These are phyloP conservation scores for Phania funesta DNA, from an alignment of 2,888 invertebrate genomes.

Conservation along the genomic window DNA sequence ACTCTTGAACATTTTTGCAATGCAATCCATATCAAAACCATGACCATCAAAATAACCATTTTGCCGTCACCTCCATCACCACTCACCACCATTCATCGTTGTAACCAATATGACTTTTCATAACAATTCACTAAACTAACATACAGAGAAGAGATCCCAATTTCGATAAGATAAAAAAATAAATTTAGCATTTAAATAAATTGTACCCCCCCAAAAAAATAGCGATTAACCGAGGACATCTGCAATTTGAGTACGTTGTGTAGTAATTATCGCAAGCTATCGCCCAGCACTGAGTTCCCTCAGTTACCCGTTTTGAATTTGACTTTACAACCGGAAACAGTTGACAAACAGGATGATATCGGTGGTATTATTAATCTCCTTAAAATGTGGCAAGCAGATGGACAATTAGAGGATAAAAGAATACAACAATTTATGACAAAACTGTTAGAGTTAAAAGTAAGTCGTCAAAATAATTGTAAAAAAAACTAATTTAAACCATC, in stretches of 20 bases:
- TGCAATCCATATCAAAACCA: conserved; percentile 22
- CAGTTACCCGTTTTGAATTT: conserved; percentile 69
- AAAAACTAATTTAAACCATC: background rate
- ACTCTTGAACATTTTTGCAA: conserved; percentile 7
- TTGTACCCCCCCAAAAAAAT: conserved; percentile 51
- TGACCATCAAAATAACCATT: conserved; percentile 34
- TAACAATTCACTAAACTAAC: conserved; percentile 23
- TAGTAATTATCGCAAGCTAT: conserved; percentile 78
- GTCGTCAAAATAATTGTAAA: conserved; percentile 14
- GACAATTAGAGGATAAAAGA: conserved; percentile 73
- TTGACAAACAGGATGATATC: conserved; percentile 68
- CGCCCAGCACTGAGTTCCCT: conserved; percentile 75
- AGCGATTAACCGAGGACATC: conserved; percentile 83
- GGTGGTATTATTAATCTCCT: conserved; percentile 74
- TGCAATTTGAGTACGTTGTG: conserved; percentile 83
- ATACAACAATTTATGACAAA: conserved; percentile 70
- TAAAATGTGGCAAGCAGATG: conserved; percentile 76
- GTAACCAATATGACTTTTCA: conserved; percentile 14
- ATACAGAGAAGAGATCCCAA: conserved; percentile 36
- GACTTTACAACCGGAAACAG: conserved; percentile 64
- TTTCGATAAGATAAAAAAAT: conserved; percentile 48
- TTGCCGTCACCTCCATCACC: conserved; percentile 6
- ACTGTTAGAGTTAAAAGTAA: conserved; percentile 58
- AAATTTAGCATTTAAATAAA: conserved; percentile 38
- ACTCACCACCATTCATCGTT: conserved; percentile 38